phyloP scores from a whole-genome alignment of 1,140 invertebrate species.

The Papilio dardanus region DNA sequence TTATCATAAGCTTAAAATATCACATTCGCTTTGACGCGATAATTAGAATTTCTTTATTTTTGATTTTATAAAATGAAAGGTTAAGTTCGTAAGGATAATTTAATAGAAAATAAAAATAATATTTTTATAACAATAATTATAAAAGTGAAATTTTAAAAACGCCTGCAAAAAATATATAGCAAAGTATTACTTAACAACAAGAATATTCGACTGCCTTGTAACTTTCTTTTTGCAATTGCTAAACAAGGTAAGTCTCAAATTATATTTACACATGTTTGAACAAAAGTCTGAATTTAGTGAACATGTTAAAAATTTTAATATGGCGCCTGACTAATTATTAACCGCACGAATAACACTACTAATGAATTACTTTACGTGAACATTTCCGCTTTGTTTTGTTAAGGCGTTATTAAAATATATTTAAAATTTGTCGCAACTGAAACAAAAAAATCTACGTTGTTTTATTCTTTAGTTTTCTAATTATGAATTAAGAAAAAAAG shows the following conservation, averaged over 20 bases:
- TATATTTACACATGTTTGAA: background rate
- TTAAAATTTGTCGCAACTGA: background rate
- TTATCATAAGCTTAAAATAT: background rate
- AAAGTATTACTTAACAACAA: background rate
- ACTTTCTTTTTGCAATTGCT: background rate
- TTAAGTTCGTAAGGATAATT: no score
- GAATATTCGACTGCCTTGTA: background rate
- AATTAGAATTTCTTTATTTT: background rate
- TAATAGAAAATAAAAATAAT: no score
- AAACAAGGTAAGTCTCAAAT: background rate
- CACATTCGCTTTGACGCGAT: background rate
- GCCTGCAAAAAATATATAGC: background rate
- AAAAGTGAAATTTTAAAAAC: background rate
- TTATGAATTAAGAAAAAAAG: no score
- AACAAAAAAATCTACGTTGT: no score
- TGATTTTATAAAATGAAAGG: no score
- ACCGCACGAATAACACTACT: background rate
- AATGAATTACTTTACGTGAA: slow-evolving; percentile 2
- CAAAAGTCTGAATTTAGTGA: background rate
- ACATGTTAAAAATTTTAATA: background rate
- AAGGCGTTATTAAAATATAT: background rate
- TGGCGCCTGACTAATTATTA: slow-evolving; percentile 3
- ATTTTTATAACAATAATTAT: no score
- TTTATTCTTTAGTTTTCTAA: no score
- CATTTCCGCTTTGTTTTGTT: background rate